These are phyloP conservation scores for Hirtodrosophila trivittata DNA, from an alignment of 2,888 invertebrate species.

Conservation along the genomic window DNA sequence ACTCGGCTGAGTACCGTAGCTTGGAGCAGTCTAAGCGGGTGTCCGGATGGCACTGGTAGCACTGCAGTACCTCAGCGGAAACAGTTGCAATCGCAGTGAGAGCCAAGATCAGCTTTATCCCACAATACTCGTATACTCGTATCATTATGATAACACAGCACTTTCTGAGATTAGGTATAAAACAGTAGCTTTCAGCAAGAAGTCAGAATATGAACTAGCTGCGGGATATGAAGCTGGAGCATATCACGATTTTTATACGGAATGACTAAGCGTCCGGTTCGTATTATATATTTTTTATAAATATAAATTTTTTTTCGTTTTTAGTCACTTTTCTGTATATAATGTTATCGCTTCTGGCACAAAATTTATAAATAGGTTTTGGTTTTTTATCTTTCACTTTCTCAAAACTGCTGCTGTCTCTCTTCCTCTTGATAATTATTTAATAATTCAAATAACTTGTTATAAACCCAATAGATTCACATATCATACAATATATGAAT, in stretches of 20 bases:
- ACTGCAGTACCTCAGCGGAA: constrained; percentile 27
- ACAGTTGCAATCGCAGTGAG: constrained; percentile 15
- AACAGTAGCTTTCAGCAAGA: constrained; percentile 32
- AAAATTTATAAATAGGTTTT: not conserved
- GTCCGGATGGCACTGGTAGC: constrained; percentile 40
- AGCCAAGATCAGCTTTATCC: constrained; percentile 7
- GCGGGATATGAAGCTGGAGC: constrained; percentile 3
- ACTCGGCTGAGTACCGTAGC: constrained; percentile 10
- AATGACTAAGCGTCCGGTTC: constrained; percentile 32
- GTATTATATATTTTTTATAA: not conserved
- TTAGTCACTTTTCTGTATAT: constrained; percentile 1
- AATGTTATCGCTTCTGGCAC: constrained; percentile 1
- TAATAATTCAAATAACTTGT: too few species aligned
- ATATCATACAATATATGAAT: too few species aligned
- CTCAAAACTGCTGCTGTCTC: too few species aligned
- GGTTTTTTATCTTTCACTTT: not conserved
- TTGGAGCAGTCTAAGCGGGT: constrained; percentile 23
- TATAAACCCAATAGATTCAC: too few species aligned
- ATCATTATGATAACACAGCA: constrained; percentile 24
- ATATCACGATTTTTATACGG: constrained; percentile 29
- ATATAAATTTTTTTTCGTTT: constrained; percentile 10
- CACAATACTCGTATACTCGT: not conserved
- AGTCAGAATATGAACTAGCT: constrained; percentile 37
- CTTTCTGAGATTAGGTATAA: constrained; percentile 11
- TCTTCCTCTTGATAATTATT: too few species aligned